Conservation (phyloP, 2,113 vertebrate species). For the Geococcyx californianus region DNA sequence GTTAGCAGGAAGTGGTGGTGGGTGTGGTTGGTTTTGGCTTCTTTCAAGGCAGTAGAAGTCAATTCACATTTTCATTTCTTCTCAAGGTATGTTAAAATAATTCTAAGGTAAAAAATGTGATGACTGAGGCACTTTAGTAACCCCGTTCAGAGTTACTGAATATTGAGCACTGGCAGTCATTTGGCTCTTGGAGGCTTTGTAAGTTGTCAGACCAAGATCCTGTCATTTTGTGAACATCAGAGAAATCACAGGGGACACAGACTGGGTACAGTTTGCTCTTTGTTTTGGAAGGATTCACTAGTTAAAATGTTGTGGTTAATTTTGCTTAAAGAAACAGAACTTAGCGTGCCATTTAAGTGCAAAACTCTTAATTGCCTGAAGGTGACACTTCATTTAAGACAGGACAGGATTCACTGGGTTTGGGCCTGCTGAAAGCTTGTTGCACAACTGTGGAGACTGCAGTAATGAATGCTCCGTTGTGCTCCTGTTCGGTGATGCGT, state of each 20-base stretch:
- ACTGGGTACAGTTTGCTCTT: neutral
- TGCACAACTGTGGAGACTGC: neutral
- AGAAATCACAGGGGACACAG: neutral
- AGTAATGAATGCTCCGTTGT: neutral
- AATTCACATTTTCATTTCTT: neutral
- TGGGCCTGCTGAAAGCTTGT: neutral
- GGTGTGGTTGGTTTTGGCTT: neutral
- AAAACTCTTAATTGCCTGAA: neutral
- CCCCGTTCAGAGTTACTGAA: neutral
- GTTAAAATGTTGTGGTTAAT: neutral
- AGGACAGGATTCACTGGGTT: neutral
- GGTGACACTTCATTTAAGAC: neutral
- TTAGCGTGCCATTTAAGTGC: neutral
- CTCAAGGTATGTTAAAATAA: neutral
- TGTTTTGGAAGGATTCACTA: neutral
- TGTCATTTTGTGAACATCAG: neutral
- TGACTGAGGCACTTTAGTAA: neutral
- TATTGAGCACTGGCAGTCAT: neutral
- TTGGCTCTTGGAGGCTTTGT: neutral
- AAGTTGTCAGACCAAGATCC: neutral
- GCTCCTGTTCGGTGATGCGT: neutral
- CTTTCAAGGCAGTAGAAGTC: neutral
- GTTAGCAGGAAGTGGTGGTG: neutral
- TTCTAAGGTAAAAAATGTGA: neutral
- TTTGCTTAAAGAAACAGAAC: neutral